These are phyloP conservation scores for Molanna angustata DNA, from an alignment of 2,888 invertebrate species.

Conservation along the genomic window DNA sequence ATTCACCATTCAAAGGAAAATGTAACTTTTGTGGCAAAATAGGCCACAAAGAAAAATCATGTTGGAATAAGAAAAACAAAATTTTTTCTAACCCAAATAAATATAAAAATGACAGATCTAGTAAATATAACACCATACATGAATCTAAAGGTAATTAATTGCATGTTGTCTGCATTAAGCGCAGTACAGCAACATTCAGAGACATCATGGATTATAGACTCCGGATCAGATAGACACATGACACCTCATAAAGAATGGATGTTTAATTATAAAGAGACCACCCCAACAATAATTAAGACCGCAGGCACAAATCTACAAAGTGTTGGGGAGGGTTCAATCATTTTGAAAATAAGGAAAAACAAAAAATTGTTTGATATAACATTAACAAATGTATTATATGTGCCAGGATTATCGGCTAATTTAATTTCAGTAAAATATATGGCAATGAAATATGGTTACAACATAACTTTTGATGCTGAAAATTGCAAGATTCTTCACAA, in stretches of 20 bases:
- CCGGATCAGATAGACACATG: conserved; percentile 2
- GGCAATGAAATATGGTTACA: not conserved
- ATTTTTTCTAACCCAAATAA: not conserved
- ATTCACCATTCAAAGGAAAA: not conserved
- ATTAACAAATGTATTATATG: not conserved
- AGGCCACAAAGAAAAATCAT: not conserved
- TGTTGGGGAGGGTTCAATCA: not conserved
- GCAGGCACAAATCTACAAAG: conserved; percentile 2
- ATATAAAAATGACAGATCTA: not conserved
- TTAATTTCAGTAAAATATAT: not conserved
- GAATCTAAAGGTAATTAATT: not conserved
- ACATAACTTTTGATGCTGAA: not conserved
- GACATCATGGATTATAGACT: not conserved
- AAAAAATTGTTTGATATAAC: not conserved
- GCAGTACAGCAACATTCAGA: not conserved
- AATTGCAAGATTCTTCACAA: not conserved
- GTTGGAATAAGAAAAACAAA: not conserved
- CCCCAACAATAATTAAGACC: not conserved
- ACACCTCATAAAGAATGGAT: not conserved
- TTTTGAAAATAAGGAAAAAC: not conserved
- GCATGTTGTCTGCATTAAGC: not conserved
- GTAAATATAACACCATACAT: not conserved
- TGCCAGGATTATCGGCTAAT: conserved; percentile 3
- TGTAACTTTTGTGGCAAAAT: not conserved
- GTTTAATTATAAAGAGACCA: not conserved